Percentiles rank a stretch among this genome's conserved stretches.
phyloP scores from a whole-genome alignment of 2,797 vertebrate genomes.

The Argyrosomus regius region DNA sequence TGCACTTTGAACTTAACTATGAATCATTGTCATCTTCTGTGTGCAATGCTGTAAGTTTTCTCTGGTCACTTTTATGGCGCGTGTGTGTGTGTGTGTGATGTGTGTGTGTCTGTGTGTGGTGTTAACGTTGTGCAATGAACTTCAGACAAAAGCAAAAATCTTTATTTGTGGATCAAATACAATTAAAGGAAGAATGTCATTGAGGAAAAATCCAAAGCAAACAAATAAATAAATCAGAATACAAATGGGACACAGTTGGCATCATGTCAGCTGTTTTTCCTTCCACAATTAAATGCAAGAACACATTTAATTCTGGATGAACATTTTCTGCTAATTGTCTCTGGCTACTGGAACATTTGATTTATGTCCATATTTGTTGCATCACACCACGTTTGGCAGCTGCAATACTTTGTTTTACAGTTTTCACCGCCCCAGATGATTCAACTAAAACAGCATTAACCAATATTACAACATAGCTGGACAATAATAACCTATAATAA shows the following conservation, averaged over 20 bases:
- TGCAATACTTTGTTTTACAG: background rate
- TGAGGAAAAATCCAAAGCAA: background rate
- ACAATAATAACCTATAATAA: background rate
- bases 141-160: conserved; percentile 27
- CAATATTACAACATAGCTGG: background rate
- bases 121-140: conserved; percentile 24
- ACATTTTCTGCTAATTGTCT: background rate
- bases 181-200: background rate
- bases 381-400: background rate
- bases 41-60: background rate
- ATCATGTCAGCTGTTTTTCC: background rate
- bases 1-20: background rate
- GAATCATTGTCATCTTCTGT: background rate
- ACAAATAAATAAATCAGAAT: background rate
- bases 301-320: background rate
- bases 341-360: background rate
- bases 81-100: background rate
- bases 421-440: background rate
- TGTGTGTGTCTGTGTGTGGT: background rate
- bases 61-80: background rate
- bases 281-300: background rate
- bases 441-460: background rate
- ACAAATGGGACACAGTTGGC: background rate
- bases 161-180: conserved; percentile 3
- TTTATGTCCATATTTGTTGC: background rate